Conservation (phyloP, 1,140 invertebrate genomes). For the Proales similis region DNA sequence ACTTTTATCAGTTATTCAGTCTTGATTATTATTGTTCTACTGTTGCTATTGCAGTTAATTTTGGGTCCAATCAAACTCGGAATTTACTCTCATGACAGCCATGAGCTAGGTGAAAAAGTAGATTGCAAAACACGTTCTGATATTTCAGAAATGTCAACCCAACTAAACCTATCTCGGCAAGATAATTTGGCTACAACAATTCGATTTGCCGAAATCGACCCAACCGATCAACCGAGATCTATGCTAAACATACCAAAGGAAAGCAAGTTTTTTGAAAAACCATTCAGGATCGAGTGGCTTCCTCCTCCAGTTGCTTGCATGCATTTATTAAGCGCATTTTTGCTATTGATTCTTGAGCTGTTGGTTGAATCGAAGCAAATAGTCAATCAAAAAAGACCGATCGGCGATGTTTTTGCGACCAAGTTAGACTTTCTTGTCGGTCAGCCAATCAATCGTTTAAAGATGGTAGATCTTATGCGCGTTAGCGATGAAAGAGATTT, state of each 20-base stretch:
- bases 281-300: background rate
- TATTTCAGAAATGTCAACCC: background rate
- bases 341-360: slow-evolving; percentile 8
- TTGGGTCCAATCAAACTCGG: background rate
- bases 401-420: slow-evolving; percentile 21
- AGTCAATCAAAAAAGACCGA: slow-evolving; percentile 12
- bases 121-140: background rate
- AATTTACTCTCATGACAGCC: slow-evolving; percentile 27
- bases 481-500: background rate
- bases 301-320: background rate
- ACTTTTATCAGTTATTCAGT: too few relatives aligned
- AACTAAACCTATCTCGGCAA: background rate
- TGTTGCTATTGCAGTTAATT: background rate
- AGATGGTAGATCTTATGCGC: slow-evolving; percentile 8
- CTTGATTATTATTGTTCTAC: too few relatives aligned
- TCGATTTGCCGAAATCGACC: slow-evolving; percentile 22
- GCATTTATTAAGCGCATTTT: slow-evolving; percentile 5
- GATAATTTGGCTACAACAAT: slow-evolving; percentile 19
- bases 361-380: slow-evolving; percentile 11
- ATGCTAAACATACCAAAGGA: background rate
- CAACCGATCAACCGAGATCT: background rate
- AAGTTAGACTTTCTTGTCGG: slow-evolving; percentile 31
- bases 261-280: background rate
- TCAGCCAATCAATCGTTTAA: slow-evolving; percentile 24
- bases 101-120: slow-evolving; percentile 13